Evolutionary conservation across 2,888 invertebrate genomes (phyloP), one percentile per base, ranked within the genome.

Genomic region (Eupithecia tripunctaria): DNA sequence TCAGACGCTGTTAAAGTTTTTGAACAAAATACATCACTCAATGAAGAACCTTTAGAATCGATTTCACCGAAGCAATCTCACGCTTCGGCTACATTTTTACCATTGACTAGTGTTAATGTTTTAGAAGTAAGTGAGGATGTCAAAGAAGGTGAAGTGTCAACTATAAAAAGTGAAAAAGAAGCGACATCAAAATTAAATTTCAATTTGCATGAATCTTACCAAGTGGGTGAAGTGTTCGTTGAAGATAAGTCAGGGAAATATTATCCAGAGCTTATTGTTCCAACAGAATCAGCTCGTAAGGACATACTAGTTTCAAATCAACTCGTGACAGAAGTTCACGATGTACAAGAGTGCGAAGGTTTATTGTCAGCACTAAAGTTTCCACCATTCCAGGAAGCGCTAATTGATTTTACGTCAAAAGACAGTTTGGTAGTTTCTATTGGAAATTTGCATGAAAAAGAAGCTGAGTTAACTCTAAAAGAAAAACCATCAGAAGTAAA

Each of bases 211-310:
- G 97, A 97, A 88, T 94, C 96, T 15, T 68, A 97, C 71, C 92
- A 96, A 81, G 92, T 97, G 7, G 96, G 96, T 71, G 96, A 97
- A 93, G 95, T 96, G 36, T 94, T 96, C 80, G 91, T 96, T 3
- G 96, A 96, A 90, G 96, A 96, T 73, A 97, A 96, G 85, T 96
- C 97, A 12, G 96, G 96, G 18, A 97, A 97, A 90, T 97, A 97
- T 85, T 96, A 97, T 85, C 97, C 97, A 4, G 97, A 97, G 89
- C 88, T 97, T 67, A 96, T 97, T 84, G 97, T 97, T 2, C 96
- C 97, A 0, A 97, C 97, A 2, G 97, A 97, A 95, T 95, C 95
- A 14, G 97, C 97, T 5, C 95, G 95, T 32, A 94, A 95, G 86
- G 95, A 95, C 72, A 88, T 97, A 0, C 92, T 96, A 41, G 93